phyloP scores from a whole-genome alignment of 2,888 invertebrate genomes.

The Galerucella nymphaeae region DNA sequence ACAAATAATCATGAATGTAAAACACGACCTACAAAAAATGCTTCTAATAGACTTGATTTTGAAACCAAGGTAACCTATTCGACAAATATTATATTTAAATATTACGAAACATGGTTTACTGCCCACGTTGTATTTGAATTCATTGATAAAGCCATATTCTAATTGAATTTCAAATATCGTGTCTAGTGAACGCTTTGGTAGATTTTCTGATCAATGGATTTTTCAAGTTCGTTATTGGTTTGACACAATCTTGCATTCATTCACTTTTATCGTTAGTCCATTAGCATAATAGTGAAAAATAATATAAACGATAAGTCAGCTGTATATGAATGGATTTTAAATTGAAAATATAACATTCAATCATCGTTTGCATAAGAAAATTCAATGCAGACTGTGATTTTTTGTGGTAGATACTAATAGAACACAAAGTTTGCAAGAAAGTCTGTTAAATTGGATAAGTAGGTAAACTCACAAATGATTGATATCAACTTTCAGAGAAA shows the following conservation, averaged over 20 bases:
- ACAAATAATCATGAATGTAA: slow-evolving; percentile 15
- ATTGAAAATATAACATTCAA: background rate
- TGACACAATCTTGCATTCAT: slow-evolving; percentile 42
- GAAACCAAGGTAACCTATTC: slow-evolving; percentile 25
- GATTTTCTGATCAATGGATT: slow-evolving; percentile 59
- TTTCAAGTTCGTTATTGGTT: slow-evolving; percentile 48
- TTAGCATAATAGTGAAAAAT: slow-evolving; percentile 11
- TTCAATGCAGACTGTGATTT: background rate
- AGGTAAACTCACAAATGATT: too few relatives aligned
- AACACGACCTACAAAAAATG: slow-evolving; percentile 30
- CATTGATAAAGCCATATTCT: slow-evolving; percentile 61
- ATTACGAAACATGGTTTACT: slow-evolving; percentile 48
- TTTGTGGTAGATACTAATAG: too few relatives aligned
- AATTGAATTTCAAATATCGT: slow-evolving; percentile 51
- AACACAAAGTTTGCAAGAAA: too few relatives aligned
- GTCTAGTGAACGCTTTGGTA: slow-evolving; percentile 57
- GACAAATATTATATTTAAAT: slow-evolving; percentile 40
- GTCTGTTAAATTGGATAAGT: too few relatives aligned
- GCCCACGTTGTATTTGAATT: slow-evolving; percentile 52
- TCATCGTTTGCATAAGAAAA: background rate
- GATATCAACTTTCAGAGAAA: too few relatives aligned
- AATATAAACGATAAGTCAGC: slow-evolving; percentile 6
- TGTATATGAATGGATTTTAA: slow-evolving; percentile 15
- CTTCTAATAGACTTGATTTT: slow-evolving; percentile 5
- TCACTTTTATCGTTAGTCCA: slow-evolving; percentile 29